These are phyloP conservation scores for Monopterus albus DNA, from an alignment of 2,113 vertebrate genomes.

Conservation along the genomic window DNA sequence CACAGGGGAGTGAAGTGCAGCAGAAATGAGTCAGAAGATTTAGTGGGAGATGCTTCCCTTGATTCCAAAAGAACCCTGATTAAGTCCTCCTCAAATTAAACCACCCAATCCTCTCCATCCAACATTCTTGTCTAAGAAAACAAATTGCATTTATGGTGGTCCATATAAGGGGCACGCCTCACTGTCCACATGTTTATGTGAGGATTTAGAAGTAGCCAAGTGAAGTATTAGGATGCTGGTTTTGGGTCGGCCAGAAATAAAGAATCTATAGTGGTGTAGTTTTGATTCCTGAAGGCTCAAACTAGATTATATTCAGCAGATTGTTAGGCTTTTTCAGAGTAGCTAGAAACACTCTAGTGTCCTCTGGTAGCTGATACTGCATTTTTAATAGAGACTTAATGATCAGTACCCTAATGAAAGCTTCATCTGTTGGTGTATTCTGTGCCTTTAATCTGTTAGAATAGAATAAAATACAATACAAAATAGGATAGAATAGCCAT, in stretches of 20 bases:
- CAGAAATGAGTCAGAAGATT: conserved; percentile 21
- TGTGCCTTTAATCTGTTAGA: background rate
- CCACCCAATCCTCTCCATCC: conserved; percentile 55
- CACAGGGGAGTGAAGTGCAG: conserved; percentile 5
- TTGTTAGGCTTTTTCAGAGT: conserved; percentile 21
- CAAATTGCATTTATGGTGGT: conserved; percentile 35
- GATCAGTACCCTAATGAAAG: background rate
- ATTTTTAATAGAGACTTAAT: background rate
- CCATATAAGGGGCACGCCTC: conserved; percentile 8
- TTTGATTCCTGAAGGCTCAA: conserved; percentile 56
- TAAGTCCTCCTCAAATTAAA: conserved; percentile 65
- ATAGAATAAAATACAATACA: background rate
- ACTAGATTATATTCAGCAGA: conserved; percentile 54
- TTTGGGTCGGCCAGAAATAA: conserved; percentile 26
- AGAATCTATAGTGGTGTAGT: conserved; percentile 32
- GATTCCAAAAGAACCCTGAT: conserved; percentile 66
- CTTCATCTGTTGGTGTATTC: background rate
- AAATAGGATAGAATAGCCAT: background rate
- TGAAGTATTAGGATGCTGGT: conserved; percentile 46
- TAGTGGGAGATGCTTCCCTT: conserved; percentile 43
- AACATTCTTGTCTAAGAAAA: conserved; percentile 33
- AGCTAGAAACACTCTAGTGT: background rate
- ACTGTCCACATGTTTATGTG: conserved; percentile 17
- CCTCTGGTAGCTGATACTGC: conserved; percentile 7
- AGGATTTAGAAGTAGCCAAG: conserved; percentile 51